A percentile compares a stretch with the other conserved stretches of the same genome.
These are phyloP conservation scores for Luidia sarsii DNA, from an alignment of 53 echinoderm and acorn worm genomes.

Conservation along the genomic window DNA sequence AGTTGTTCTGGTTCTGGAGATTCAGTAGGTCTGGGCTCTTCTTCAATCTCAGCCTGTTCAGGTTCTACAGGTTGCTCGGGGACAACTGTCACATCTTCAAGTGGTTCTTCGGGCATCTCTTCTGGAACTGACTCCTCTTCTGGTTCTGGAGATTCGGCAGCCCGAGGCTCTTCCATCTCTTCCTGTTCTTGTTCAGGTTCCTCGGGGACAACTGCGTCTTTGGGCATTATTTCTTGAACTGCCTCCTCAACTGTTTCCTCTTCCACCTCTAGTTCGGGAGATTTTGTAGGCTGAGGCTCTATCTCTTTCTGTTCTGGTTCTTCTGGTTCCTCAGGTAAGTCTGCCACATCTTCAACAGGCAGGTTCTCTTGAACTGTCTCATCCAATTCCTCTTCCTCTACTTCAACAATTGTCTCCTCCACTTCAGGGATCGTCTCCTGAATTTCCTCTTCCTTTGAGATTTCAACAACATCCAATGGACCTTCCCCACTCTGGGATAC, in stretches of 20 bases:
- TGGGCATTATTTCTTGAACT: not conserved
- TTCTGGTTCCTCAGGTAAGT: too few relatives aligned
- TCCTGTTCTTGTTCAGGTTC: not conserved
- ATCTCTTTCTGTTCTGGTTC: not conserved
- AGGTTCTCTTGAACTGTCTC: too few relatives aligned
- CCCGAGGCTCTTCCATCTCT: not conserved
- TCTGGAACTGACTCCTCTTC: conserved; percentile 1
- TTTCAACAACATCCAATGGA: conserved; percentile 4
- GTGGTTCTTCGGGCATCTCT: too few relatives aligned
- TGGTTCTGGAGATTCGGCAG: conserved; percentile 28
- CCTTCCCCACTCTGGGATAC: conserved; percentile 17
- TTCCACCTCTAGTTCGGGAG: not conserved
- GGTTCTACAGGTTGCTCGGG: not conserved
- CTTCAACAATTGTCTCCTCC: conserved; percentile 36
- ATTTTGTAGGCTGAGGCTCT: not conserved
- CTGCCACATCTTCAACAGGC: not conserved
- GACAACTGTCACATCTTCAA: not conserved
- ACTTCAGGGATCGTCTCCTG: conserved; percentile 16
- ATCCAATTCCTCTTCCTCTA: conserved; percentile 25
- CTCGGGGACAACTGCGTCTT: too few relatives aligned
- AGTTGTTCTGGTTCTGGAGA: too few relatives aligned
- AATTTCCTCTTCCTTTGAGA: conserved; percentile 12
- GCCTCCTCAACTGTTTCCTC: conserved; percentile 2
- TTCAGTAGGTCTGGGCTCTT: too few relatives aligned
- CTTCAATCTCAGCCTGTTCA: too few relatives aligned